A percentile compares a stretch with the other conserved stretches of the same genome.
Evolutionary conservation across 2,797 vertebrate genomes (phyloP).

Genomic region (Tarsius wallacei): DNA sequence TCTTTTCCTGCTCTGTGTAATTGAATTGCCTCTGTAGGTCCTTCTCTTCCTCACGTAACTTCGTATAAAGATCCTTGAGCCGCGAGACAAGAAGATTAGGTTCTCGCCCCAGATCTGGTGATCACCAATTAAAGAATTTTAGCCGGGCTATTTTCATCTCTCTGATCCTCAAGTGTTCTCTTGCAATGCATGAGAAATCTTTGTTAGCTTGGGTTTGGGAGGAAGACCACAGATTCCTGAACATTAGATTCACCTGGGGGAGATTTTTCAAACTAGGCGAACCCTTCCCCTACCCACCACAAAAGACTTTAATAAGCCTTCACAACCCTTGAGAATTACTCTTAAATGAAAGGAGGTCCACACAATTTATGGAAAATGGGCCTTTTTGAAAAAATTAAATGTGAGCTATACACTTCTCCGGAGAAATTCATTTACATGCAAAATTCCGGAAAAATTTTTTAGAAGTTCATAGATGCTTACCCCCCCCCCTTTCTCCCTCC

Average conservation of each 20-base stretch:
- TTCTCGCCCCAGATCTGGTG: neutral
- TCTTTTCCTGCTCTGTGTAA: neutral
- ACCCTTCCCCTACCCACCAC: neutral
- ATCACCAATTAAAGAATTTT: neutral
- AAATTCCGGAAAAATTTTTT: neutral
- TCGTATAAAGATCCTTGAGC: neutral
- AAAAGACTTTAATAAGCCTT: neutral
- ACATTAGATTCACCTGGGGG: neutral
- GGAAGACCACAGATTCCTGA: neutral
- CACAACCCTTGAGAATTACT: neutral
- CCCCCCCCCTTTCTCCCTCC: too few relatives aligned
- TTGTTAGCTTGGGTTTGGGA: neutral
- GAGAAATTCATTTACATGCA: neutral
- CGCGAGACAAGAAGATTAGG: neutral
- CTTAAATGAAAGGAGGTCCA: neutral
- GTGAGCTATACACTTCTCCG: neutral
- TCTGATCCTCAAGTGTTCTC: neutral
- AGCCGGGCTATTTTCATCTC: neutral
- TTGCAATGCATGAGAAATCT: neutral
- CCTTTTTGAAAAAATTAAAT: slow-evolving; percentile 29
- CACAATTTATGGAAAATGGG: neutral
- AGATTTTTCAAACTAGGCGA: neutral
- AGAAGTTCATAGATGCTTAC: neutral
- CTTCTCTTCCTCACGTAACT: neutral
- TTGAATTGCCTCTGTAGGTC: neutral